These are phyloP conservation scores for Oscheius sp. DNA, from an alignment of 1,140 invertebrate species.

Conservation along the genomic window DNA sequence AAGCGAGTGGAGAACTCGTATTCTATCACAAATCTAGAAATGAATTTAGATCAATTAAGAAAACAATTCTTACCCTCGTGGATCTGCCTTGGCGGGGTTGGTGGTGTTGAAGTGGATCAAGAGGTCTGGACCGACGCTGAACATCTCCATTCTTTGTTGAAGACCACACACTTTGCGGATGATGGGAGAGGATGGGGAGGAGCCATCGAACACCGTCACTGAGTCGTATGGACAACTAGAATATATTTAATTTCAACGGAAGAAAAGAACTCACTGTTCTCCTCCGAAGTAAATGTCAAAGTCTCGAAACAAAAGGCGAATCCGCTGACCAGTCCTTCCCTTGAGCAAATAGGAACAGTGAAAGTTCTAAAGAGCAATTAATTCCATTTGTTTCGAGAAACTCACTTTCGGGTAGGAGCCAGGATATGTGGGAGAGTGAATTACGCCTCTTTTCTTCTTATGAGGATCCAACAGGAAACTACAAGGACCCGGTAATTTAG, in stretches of 20 bases:
- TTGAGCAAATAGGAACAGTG: conserved; percentile 71
- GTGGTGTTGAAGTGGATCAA: conserved; percentile 60
- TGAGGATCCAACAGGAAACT: conserved; percentile 62
- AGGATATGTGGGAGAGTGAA: conserved; percentile 95
- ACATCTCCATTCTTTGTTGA: conserved; percentile 70
- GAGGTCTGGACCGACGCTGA: conserved; percentile 50
- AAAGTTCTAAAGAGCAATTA: conserved; percentile 48
- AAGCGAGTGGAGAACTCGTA: conserved; percentile 57
- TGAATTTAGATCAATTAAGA: not conserved
- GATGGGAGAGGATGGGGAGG: conserved; percentile 76
- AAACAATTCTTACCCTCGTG: conserved; percentile 43
- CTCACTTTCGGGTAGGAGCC: conserved; percentile 87
- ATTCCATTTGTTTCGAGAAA: not conserved
- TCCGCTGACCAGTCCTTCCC: conserved; percentile 82
- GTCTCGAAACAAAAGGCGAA: conserved; percentile 92
- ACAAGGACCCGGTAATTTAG: conserved; percentile 68
- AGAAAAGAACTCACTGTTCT: conserved; percentile 78
- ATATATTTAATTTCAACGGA: conserved; percentile 35
- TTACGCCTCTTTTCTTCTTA: conserved; percentile 68
- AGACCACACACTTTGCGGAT: conserved; percentile 93
- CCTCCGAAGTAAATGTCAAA: conserved; percentile 98
- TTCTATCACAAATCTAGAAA: conserved; percentile 55
- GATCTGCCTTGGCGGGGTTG: conserved; percentile 54
- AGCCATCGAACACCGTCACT: conserved; percentile 91
- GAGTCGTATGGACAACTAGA: conserved; percentile 95